Evolutionary conservation across 2,797 vertebrate species (phyloP).

Genomic region (Cirrhinus mrigala): DNA sequence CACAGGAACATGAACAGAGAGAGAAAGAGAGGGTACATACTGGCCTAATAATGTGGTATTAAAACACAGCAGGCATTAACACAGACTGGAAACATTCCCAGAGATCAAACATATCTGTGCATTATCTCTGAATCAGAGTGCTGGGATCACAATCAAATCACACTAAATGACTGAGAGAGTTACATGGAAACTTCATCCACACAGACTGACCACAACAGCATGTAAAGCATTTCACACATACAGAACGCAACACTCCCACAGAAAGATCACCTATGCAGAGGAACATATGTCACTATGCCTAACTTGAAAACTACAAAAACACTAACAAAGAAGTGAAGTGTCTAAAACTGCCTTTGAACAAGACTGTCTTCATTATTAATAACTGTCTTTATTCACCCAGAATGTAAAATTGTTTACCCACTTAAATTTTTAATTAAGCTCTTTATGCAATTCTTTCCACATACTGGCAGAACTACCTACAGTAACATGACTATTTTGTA

Average conservation of each 20-base stretch:
- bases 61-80: constrained; percentile 23
- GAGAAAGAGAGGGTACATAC: neutral
- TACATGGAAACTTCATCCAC: constrained; percentile 8
- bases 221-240: constrained; percentile 54
- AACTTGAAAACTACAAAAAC: neutral
- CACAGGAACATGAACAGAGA: neutral
- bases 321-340: neutral
- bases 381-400: neutral
- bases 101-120: constrained; percentile 12
- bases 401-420: neutral
- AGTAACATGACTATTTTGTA: neutral
- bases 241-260: constrained; percentile 20
- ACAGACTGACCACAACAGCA: constrained; percentile 49
- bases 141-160: neutral
- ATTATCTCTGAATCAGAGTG: neutral
- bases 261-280: neutral
- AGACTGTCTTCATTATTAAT: too few relatives aligned
- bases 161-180: neutral
- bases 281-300: neutral
- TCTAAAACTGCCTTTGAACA: neutral
- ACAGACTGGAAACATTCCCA: neutral
- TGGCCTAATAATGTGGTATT: neutral
- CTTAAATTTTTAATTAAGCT: neutral
- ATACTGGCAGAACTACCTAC: neutral
- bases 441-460: neutral